Percentiles rank a stretch among this genome's conserved stretches.
Evolutionary conservation across 2,113 vertebrate genomes (phyloP).

Genomic region (Prunella fulvescens): DNA sequence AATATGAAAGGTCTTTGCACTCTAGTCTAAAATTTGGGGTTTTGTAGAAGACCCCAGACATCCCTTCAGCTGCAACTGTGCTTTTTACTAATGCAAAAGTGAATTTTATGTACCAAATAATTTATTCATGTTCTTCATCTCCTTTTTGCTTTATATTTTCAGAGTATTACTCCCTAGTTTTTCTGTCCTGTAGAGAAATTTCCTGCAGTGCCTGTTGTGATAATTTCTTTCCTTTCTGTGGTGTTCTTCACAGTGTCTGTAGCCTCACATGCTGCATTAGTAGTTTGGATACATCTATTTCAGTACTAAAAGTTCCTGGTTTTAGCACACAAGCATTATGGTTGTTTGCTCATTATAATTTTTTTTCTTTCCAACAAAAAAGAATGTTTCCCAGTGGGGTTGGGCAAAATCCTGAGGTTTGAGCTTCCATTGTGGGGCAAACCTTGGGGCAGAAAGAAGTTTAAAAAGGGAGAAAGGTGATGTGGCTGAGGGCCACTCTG

Average conservation of each 20-base stretch:
- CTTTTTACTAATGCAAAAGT: neutral
- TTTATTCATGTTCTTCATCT: neutral
- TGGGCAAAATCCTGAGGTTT: neutral
- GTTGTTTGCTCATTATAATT: neutral
- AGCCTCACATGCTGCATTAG: neutral
- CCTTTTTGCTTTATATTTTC: neutral
- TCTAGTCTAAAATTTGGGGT: neutral
- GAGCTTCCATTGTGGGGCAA: neutral
- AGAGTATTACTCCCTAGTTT: rapidly evolving
- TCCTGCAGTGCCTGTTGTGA: neutral
- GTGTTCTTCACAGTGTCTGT: neutral
- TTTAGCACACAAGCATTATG: neutral
- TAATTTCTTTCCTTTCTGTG: neutral
- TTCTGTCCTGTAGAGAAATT: neutral
- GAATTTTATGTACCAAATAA: neutral
- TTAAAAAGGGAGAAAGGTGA: neutral
- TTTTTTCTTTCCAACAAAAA: neutral
- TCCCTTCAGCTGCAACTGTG: neutral
- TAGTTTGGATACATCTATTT: neutral
- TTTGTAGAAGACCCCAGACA: neutral
- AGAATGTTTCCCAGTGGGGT: neutral
- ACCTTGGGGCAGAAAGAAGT: neutral
- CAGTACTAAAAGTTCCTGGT: neutral
- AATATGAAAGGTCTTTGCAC: neutral
- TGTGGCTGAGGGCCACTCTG: neutral